Conservation (phyloP, 2,888 invertebrate species). For the Agriotes lineatus region DNA sequence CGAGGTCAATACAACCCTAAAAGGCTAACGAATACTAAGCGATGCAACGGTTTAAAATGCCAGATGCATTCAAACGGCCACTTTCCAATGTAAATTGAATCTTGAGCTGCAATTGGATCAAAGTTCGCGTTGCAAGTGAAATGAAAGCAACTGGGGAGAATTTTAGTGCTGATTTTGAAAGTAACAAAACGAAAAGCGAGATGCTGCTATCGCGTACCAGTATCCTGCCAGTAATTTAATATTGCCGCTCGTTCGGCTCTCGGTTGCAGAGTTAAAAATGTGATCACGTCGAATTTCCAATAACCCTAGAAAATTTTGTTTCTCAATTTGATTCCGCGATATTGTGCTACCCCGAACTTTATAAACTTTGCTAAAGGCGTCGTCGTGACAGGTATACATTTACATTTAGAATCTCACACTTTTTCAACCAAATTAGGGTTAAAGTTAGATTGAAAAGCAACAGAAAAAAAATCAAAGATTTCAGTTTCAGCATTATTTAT, state of each 20-base stretch:
- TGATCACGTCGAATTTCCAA: slow-evolving; percentile 44
- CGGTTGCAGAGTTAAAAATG: slow-evolving; percentile 42
- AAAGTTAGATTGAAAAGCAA: too few relatives aligned
- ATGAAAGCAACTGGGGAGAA: slow-evolving; percentile 30
- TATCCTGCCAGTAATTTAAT: slow-evolving; percentile 37
- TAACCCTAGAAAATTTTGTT: slow-evolving; percentile 42
- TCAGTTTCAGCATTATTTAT: too few relatives aligned
- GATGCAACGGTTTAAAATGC: slow-evolving; percentile 36
- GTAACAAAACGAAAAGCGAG: slow-evolving; percentile 25
- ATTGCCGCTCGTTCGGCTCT: slow-evolving; percentile 33
- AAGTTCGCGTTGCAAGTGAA: slow-evolving; percentile 30
- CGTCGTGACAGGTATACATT: too few relatives aligned
- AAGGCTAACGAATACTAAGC: slow-evolving; percentile 15
- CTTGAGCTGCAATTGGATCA: slow-evolving; percentile 33
- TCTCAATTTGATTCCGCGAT: slow-evolving; percentile 38
- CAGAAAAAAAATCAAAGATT: too few relatives aligned
- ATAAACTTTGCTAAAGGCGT: not conserved
- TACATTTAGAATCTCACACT: too few relatives aligned
- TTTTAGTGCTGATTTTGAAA: slow-evolving; percentile 21
- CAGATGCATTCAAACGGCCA: slow-evolving; percentile 33
- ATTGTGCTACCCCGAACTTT: slow-evolving; percentile 21
- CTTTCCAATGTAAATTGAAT: slow-evolving; percentile 45
- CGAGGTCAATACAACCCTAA: slow-evolving; percentile 9
- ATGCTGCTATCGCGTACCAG: slow-evolving; percentile 21
- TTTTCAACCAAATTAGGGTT: too few relatives aligned